Conservation (phyloP, 2,888 invertebrate genomes). For the Exocentrus adspersus region DNA sequence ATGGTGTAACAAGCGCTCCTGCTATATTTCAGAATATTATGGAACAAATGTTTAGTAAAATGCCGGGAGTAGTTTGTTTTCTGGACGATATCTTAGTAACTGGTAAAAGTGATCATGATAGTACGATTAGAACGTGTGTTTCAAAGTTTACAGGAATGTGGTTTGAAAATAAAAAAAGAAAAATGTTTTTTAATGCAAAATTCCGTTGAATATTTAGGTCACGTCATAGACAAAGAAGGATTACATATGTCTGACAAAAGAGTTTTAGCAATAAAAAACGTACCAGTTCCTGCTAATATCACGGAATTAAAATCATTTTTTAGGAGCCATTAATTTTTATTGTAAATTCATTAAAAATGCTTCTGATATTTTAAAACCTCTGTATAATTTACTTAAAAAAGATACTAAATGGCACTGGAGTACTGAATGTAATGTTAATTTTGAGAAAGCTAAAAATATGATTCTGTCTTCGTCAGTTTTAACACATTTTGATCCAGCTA, state of each 20-base stretch:
- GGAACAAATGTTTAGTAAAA: slow-evolving; percentile 22
- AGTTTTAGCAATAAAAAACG: slow-evolving; percentile 6
- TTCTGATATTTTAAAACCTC: slow-evolving; percentile 3
- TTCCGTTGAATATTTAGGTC: slow-evolving; percentile 11
- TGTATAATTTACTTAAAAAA: slow-evolving; percentile 28
- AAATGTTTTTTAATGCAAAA: slow-evolving; percentile 6
- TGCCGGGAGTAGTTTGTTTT: slow-evolving; percentile 13
- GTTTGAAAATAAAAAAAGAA: slow-evolving; percentile 12
- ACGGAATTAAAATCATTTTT: slow-evolving; percentile 26
- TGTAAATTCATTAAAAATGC: slow-evolving; percentile 20
- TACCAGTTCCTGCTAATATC: not conserved
- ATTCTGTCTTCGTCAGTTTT: not conserved
- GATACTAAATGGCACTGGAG: not conserved
- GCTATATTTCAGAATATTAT: slow-evolving; percentile 13
- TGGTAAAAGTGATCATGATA: slow-evolving; percentile 11
- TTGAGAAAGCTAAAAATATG: no score
- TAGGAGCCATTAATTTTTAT: slow-evolving; percentile 24
- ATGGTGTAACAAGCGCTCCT: slow-evolving; percentile 11
- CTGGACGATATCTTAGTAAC: slow-evolving; percentile 21
- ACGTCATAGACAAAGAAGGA: slow-evolving; percentile 11
- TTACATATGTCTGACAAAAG: slow-evolving; percentile 18
- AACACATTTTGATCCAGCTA: not conserved
- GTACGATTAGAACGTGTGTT: slow-evolving; percentile 19
- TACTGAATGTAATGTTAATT: no score
- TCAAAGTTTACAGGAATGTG: slow-evolving; percentile 6